Base-by-base conservation (phyloP, 1,140 invertebrate genomes). In the Ostrea edulis region DNA sequence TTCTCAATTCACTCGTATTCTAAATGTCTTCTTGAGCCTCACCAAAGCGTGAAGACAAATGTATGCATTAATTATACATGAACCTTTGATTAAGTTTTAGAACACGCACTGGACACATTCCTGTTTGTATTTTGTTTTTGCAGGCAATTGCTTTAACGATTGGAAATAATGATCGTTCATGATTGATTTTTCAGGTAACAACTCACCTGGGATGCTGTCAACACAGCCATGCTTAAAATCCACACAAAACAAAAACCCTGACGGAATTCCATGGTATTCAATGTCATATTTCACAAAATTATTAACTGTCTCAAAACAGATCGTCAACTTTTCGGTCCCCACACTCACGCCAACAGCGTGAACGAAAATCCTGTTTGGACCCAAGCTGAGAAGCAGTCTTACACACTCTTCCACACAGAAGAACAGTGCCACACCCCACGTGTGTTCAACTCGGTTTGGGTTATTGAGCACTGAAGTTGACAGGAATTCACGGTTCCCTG, bases 181-280 rank as follows among this genome's bases (percentile, higher is more conserved):
- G 8, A 77, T 77, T 35, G 68, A 77, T 77, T 77, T 29, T 77
- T 44, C 68, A 77, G 68, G 68, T 77, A 77, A 29, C 9, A 62
- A 77, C 68, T 77, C 29, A 77, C 68, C 68, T 77, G 68, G 68
- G 68, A 77, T 77, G 68, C 68, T 77, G 68, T 77, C 68, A 35
- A 25, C n/a, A n/a, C n/a, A 20, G n/a, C 55, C 22, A 29, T 7
- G 22, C 9, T 29, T 77, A 77, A 77, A 77, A 77, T 77, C 68
- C 68, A 77, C 14, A 77, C 25, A 77, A 77, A 77, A 25, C 25
- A 29, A 35, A 4, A 77, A 9, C 35, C 25, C 68, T 77, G 68
- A 2, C 25, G 8, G 4, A 77, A 77, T 77, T 77, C 68, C 68
- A 77, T 77, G 12, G 68, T 77, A 8, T 77, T 77, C 14, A 35